Percentiles rank a stretch among this genome's conserved stretches.
Conservation (phyloP, 2,888 invertebrate species). For the Psylliodes chrysocephalus region DNA sequence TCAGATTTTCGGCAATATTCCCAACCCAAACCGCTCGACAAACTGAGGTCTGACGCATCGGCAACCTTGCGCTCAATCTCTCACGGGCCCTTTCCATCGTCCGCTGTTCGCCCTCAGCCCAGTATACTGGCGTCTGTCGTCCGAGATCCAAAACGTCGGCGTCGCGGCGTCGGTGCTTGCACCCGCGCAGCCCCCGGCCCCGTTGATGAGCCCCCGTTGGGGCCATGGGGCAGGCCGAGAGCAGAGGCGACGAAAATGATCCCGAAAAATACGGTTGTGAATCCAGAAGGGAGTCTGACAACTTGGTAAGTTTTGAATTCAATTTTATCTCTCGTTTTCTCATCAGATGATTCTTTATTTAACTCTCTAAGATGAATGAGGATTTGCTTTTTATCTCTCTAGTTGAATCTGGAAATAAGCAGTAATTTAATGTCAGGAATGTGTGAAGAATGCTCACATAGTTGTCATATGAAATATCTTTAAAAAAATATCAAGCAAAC, state of each 20-base stretch:
- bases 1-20: too few species aligned
- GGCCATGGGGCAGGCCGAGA: constrained; percentile 70
- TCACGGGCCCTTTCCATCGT: constrained; percentile 18
- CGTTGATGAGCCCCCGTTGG: constrained; percentile 67
- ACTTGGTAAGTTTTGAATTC: constrained; percentile 64
- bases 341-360: too few species aligned
- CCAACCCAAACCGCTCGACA: too few species aligned
- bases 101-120: background rate
- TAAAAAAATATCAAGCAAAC: too few species aligned
- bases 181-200: constrained; percentile 55
- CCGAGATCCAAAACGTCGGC: constrained; percentile 26
- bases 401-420: too few species aligned
- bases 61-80: constrained; percentile 1
- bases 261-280: constrained; percentile 65
- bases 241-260: constrained; percentile 66
- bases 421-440: too few species aligned
- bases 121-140: constrained; percentile 30
- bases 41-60: background rate
- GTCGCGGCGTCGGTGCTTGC: constrained; percentile 33
- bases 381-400: too few species aligned
- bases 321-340: too few species aligned
- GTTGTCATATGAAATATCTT: too few species aligned
- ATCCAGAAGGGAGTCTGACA: constrained; percentile 66
- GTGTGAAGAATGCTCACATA: too few species aligned
- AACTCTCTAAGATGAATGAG: too few species aligned